Evolutionary conservation across 2,113 vertebrate genomes (phyloP), one percentile per base, ranked within the genome.

Genomic region (Chionodraco myersi): DNA sequence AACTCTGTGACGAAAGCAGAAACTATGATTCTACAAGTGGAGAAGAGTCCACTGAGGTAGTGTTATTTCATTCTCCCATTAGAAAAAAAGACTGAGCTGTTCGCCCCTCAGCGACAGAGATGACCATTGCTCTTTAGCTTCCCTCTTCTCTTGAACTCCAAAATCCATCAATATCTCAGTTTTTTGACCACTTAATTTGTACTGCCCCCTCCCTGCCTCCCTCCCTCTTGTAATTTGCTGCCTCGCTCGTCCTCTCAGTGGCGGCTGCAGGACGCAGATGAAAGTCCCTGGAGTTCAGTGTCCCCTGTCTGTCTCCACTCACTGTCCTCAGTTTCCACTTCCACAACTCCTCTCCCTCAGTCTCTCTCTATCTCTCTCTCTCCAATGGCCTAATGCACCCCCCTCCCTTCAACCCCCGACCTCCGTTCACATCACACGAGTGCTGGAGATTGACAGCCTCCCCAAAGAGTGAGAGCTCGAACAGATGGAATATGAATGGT

Each of bases 401-500:
- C 26, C 10, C 44, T 59, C 23, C 57, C 44, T 52, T 63, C 69
- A 59, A 64, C 68, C 68, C 51, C 51, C 66, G 67, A 26, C 53
- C 67, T 60, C 57, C 70, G 49, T 60, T 84, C 74, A 77, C 77
- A 96, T 97, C 97, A 97, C 96, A 97, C 95, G 96, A 96, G 93
- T 95, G 93, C 91, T 93, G 16, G 96, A 97, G 97, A 98, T 97
- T 98, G 97, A 98, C 97, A 98, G 96, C 95, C 95, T 97, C 96
- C 97, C 98, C 96, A 96, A 96, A 94, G 96, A 98, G 96, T 96
- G 96, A 96, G 95, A 92, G 94, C 93, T 93, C 95, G 94, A 96
- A 96, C 97, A 98, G 98, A 99, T 98, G 97, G 98, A 97, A 97
- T 95, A 96, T 97, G 95, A 97, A 97, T 96, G 95, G 96, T 96